A percentile compares a stretch with the other conserved stretches of the same genome.
Evolutionary conservation across 2,113 vertebrate species (phyloP).

Genomic region (Oncorhynchus clarkii): DNA sequence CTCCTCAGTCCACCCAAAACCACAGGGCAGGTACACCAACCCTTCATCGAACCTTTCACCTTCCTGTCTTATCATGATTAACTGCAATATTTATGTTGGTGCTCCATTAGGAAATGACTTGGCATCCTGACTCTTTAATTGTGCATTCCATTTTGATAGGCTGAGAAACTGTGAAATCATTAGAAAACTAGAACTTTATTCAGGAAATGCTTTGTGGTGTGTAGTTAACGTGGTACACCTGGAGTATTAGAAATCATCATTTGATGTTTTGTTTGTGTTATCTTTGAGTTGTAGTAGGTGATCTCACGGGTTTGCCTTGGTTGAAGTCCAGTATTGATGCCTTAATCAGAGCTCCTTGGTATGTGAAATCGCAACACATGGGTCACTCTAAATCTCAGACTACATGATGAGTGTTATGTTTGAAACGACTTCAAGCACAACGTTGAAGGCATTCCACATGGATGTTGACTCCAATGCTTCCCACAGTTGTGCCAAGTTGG

Average conservation of each 20-base stretch:
- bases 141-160: slow-evolving; percentile 40
- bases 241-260: neutral
- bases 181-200: too few species aligned
- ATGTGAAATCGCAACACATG: neutral
- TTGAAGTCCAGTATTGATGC: neutral
- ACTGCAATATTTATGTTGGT: too few species aligned
- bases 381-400: neutral
- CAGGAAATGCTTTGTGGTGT: too few species aligned
- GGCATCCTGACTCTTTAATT: neutral
- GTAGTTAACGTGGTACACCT: neutral
- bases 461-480: too few species aligned
- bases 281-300: neutral
- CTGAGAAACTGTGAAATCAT: neutral
- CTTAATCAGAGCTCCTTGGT: slow-evolving; percentile 6
- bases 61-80: neutral
- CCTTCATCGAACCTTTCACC: neutral
- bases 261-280: neutral
- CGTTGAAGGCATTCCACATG: too few species aligned
- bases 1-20: neutral
- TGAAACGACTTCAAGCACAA: neutral
- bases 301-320: slow-evolving; percentile 8
- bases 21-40: neutral
- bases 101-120: neutral
- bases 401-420: neutral
- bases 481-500: too few species aligned